Percentiles rank a stretch among this genome's conserved stretches.
Conservation (phyloP, 1,140 invertebrate species). For the Cryptotermes secundus region DNA sequence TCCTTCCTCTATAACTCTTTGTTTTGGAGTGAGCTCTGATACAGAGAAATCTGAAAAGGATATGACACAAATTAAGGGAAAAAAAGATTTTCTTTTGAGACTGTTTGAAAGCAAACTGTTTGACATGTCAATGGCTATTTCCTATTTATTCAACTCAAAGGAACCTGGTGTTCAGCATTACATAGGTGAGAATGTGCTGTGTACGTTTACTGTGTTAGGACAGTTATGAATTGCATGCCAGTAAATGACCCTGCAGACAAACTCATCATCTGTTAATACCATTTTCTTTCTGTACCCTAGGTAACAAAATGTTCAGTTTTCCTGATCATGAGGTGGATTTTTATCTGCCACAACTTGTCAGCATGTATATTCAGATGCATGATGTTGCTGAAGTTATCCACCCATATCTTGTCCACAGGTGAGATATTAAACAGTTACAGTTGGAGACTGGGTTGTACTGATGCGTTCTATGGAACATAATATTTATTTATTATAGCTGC, state of each 20-base stretch:
- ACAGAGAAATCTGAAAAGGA: constrained; percentile 31
- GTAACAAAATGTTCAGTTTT: constrained; percentile 95
- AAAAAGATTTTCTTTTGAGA: constrained; percentile 68
- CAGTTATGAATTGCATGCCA: not conserved
- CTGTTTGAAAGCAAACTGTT: constrained; percentile 96
- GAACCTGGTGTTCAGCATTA: constrained; percentile 96
- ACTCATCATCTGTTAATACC: not conserved
- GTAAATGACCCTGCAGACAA: not conserved
- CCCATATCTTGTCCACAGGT: constrained; percentile 92
- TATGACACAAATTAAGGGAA: constrained; percentile 38
- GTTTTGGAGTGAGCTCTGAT: constrained; percentile 12
- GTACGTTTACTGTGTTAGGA: not conserved
- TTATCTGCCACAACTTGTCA: constrained; percentile 95
- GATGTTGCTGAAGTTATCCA: constrained; percentile 93
- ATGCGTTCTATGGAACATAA: not conserved
- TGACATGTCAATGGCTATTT: constrained; percentile 96
- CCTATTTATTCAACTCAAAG: constrained; percentile 98
- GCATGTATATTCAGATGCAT: constrained; percentile 97
- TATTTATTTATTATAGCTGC: too few species aligned
- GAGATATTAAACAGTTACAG: constrained; percentile 38
- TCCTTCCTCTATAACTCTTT: not conserved
- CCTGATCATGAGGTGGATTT: constrained; percentile 90
- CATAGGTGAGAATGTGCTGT: constrained; percentile 64
- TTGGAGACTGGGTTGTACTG: not conserved
- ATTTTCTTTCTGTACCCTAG: constrained; percentile 45